A percentile compares a stretch with the other conserved stretches of the same genome.
Evolutionary conservation across 64 coral and sea anemone species (phyloP).

Genomic region (Catalaphyllia jardinei): DNA sequence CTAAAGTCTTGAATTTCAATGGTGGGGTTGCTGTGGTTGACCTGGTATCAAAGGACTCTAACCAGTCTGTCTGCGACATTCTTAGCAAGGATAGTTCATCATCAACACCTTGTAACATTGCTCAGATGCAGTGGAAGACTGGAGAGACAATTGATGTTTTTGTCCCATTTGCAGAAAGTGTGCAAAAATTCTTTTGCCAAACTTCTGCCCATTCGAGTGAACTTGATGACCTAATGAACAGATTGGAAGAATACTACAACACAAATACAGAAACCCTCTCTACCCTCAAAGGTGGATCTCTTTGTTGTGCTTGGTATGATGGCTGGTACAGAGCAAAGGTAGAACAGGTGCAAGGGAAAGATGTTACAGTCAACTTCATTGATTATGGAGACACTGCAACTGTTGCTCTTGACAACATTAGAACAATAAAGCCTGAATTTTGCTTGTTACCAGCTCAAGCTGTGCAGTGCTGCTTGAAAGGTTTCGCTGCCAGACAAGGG

Average conservation of each 20-base stretch:
- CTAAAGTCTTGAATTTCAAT: background rate
- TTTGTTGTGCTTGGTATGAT: slow-evolving; percentile 71
- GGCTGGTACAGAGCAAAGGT: slow-evolving; percentile 88
- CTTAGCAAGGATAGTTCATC: background rate
- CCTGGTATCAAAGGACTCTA: slow-evolving; percentile 39
- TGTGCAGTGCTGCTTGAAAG: slow-evolving; percentile 29
- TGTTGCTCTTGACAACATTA: slow-evolving; percentile 53
- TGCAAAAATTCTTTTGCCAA: slow-evolving; percentile 81
- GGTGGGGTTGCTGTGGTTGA: slow-evolving; percentile 20
- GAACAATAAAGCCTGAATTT: slow-evolving; percentile 41
- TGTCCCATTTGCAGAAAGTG: slow-evolving; percentile 48
- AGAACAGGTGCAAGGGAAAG: slow-evolving; percentile 36
- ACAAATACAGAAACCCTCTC: slow-evolving; percentile 1
- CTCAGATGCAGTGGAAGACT: background rate
- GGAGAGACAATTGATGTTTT: slow-evolving; percentile 54
- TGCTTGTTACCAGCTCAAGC: slow-evolving; percentile 36
- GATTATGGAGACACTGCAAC: slow-evolving; percentile 92
- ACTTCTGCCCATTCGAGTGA: slow-evolving; percentile 23
- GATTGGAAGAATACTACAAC: slow-evolving; percentile 65
- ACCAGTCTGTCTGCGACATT: slow-evolving; percentile 15
- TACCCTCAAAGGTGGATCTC: slow-evolving; percentile 28
- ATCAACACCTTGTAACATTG: background rate
- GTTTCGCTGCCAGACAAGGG: background rate
- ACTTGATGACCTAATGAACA: slow-evolving; percentile 77
- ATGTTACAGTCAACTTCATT: slow-evolving; percentile 70